Evolutionary conservation across 2,113 vertebrate species (phyloP).

Genomic region (Gymnobelideus leadbeateri): DNA sequence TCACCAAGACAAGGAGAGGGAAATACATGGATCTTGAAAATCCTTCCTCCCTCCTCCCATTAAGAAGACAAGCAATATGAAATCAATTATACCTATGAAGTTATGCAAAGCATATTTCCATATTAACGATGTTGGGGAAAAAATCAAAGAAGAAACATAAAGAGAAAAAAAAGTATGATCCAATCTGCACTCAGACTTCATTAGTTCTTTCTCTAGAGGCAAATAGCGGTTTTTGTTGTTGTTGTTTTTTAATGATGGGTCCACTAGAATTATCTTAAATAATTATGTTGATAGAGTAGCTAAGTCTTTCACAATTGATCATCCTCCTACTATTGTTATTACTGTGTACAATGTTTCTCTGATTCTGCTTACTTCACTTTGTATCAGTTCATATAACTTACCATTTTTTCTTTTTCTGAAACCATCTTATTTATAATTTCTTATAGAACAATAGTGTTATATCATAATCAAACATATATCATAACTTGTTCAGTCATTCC

Average conservation of each 20-base stretch:
- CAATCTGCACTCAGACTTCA: background rate
- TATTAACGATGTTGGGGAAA: background rate
- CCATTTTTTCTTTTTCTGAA: background rate
- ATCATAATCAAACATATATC: background rate
- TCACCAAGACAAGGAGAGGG: background rate
- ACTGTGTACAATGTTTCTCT: background rate
- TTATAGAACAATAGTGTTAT: background rate
- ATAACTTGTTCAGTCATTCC: background rate
- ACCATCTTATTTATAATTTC: background rate
- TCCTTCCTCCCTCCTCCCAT: background rate
- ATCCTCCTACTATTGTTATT: background rate
- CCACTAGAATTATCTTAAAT: background rate
- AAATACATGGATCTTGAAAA: background rate
- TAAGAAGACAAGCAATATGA: background rate
- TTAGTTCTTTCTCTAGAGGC: background rate
- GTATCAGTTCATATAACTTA: background rate
- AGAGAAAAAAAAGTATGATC: background rate
- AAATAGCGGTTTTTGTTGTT: background rate
- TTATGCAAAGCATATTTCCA: background rate
- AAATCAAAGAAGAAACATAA: background rate
- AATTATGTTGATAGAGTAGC: background rate
- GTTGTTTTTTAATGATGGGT: background rate
- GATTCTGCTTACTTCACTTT: background rate
- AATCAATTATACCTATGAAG: background rate
- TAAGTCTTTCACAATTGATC: background rate